These are phyloP conservation scores for Pristiophorus japonicus DNA, from an alignment of 2,113 vertebrate species.

Conservation along the genomic window DNA sequence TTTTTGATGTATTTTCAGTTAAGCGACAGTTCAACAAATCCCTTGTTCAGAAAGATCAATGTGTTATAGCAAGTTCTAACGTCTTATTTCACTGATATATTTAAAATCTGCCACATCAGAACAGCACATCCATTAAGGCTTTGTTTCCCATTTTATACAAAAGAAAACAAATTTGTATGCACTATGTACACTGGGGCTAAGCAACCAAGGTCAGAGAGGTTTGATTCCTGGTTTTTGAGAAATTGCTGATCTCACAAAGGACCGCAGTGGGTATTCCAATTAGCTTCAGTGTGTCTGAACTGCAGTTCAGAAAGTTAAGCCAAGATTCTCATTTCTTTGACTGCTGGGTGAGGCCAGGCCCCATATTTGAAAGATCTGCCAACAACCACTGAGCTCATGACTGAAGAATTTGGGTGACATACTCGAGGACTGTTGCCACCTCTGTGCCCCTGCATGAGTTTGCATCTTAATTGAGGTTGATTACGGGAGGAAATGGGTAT, in stretches of 20 bases:
- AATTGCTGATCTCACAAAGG: background rate
- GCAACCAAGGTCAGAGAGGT: background rate
- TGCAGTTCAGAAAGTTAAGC: too few relatives aligned
- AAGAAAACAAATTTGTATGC: background rate
- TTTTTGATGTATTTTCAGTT: background rate
- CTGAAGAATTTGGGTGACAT: too few relatives aligned
- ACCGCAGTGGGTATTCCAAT: too few relatives aligned
- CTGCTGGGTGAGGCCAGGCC: background rate
- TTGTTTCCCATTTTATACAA: background rate
- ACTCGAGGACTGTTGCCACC: background rate
- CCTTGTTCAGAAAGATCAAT: background rate
- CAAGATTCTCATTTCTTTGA: too few relatives aligned
- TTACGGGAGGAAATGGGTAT: background rate
- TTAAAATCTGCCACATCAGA: background rate
- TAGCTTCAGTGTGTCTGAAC: too few relatives aligned
- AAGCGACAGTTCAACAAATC: background rate
- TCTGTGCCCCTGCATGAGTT: background rate
- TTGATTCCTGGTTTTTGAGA: background rate
- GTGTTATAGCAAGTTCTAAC: conserved; percentile 7
- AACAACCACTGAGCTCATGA: background rate
- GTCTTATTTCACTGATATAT: background rate
- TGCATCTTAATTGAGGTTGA: background rate
- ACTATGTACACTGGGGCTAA: background rate
- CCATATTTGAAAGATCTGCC: background rate
- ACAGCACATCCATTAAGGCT: background rate